Evolutionary conservation across 2,113 vertebrate species (phyloP).

Genomic region (Tragelaphus imberbis): DNA sequence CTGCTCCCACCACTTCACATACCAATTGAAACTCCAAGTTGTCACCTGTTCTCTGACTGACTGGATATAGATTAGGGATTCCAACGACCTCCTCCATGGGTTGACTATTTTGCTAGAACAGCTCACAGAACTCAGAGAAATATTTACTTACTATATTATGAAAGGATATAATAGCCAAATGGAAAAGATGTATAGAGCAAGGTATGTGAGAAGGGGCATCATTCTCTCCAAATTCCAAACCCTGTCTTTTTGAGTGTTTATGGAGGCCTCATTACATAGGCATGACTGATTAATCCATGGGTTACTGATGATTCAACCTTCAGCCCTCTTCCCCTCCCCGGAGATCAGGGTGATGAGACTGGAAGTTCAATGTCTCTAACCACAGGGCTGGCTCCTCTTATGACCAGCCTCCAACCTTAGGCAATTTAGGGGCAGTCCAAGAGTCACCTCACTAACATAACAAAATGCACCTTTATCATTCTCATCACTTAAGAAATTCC

Average conservation of each 20-base stretch:
- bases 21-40: not conserved
- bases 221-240: not conserved
- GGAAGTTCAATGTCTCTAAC: not conserved
- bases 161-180: not conserved
- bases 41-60: not conserved
- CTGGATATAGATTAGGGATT: not conserved
- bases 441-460: not conserved
- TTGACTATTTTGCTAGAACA: not conserved
- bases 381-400: not conserved
- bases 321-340: not conserved
- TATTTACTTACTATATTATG: not conserved
- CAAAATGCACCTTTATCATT: not conserved
- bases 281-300: not conserved
- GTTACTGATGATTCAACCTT: not conserved
- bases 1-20: not conserved
- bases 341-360: not conserved
- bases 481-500: not conserved
- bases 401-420: not conserved
- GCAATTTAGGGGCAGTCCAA: not conserved
- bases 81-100: not conserved
- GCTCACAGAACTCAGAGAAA: not conserved
- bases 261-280: not conserved
- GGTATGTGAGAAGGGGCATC: not conserved
- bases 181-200: not conserved
- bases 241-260: not conserved